Percentiles rank a stretch among this genome's conserved stretches.
phyloP scores from a whole-genome alignment of 2,113 vertebrate species.

The Condylura cristata region DNA sequence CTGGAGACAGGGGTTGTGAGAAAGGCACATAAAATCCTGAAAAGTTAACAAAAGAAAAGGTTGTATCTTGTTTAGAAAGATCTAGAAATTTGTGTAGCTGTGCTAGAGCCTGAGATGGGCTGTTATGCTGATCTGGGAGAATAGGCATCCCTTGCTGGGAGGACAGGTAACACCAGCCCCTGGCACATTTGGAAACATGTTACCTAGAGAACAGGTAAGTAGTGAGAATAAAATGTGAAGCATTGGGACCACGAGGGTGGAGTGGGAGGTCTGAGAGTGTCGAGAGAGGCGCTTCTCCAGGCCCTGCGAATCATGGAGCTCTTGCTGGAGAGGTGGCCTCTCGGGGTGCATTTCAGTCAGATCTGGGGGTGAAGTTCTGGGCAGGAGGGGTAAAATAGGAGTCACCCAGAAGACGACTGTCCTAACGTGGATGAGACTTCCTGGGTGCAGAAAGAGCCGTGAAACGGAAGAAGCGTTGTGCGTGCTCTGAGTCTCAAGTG shows the following conservation, averaged over 20 bases:
- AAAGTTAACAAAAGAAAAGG: too few relatives aligned
- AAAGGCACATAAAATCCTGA: too few relatives aligned
- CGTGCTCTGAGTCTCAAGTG: too few relatives aligned
- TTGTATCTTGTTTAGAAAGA: too few relatives aligned
- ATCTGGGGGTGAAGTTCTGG: background rate
- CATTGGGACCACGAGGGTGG: background rate
- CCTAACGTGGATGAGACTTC: background rate
- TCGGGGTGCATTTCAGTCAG: background rate
- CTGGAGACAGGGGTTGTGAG: too few relatives aligned
- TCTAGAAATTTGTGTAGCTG: too few relatives aligned
- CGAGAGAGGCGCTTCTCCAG: background rate
- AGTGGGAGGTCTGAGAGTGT: background rate
- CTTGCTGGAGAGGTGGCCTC: background rate
- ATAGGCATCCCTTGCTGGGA: background rate
- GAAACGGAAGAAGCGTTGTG: background rate
- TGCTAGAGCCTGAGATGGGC: too few relatives aligned
- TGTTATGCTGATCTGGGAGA: too few relatives aligned
- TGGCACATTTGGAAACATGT: background rate
- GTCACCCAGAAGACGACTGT: background rate
- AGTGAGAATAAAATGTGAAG: background rate
- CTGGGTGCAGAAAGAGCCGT: background rate
- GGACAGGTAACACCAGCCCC: background rate
- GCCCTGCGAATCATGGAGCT: background rate
- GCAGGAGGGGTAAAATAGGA: background rate
- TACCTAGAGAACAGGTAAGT: background rate